Evolutionary conservation across 2,113 vertebrate species (phyloP).

Genomic region (Podarcis muralis): DNA sequence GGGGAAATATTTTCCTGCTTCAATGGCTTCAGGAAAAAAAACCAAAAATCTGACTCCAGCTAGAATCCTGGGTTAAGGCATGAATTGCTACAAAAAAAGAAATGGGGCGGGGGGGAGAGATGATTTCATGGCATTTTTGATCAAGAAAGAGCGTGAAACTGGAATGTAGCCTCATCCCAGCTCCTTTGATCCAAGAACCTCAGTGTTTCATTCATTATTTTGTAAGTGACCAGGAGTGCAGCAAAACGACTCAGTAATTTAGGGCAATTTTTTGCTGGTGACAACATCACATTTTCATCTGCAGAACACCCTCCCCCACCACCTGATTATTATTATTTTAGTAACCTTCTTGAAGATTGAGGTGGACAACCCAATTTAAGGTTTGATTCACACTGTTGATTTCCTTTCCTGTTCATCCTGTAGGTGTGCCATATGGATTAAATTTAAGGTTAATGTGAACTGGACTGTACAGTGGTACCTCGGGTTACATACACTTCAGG

Average conservation of each 20-base stretch:
- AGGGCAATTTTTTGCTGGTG: not conserved
- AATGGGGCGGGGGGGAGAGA: too few relatives aligned
- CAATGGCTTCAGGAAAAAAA: not conserved
- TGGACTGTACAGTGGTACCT: not conserved
- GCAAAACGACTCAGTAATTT: not conserved
- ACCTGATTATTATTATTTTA: too few relatives aligned
- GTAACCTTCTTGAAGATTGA: not conserved
- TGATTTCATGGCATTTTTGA: too few relatives aligned
- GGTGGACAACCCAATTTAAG: not conserved
- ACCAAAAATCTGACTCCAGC: not conserved
- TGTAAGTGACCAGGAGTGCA: slow-evolving; percentile 5
- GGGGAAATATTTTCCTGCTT: slow-evolving; percentile 16
- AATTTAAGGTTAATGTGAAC: not conserved
- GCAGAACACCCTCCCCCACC: not conserved
- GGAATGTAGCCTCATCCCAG: not conserved
- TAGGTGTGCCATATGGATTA: not conserved
- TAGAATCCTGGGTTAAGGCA: not conserved
- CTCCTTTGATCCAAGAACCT: not conserved
- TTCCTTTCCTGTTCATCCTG: not conserved
- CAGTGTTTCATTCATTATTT: slow-evolving; percentile 15
- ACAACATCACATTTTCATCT: slow-evolving; percentile 3
- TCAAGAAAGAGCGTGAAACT: not conserved
- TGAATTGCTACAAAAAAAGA: not conserved
- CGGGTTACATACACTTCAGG: too few relatives aligned
- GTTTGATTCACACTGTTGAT: not conserved